Conservation (phyloP, 1,140 invertebrate species). For the Solenopsis invicta region DNA sequence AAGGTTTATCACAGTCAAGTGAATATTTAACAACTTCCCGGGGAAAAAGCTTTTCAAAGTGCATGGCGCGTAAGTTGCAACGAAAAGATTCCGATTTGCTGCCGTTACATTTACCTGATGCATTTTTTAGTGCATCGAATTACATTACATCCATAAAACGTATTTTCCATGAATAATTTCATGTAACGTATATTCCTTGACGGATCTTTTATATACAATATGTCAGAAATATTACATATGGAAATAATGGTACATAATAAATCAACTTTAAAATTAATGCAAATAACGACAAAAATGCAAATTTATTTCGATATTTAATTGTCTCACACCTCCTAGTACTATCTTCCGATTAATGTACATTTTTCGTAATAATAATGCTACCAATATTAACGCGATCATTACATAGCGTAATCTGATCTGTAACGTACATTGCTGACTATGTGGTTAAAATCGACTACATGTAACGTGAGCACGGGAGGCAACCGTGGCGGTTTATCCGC, state of each 20-base stretch:
- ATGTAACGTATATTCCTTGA: neutral
- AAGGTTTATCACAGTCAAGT: constrained; percentile 71
- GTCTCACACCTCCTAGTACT: neutral
- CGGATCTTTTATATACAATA: neutral
- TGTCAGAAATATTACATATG: neutral
- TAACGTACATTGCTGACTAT: neutral
- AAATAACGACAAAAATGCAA: neutral
- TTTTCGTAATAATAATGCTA: neutral
- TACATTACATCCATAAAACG: constrained; percentile 46
- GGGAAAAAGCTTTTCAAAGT: constrained; percentile 61
- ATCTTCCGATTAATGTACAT: constrained; percentile 1
- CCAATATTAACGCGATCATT: neutral
- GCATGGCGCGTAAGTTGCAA: constrained; percentile 34
- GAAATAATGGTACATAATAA: neutral
- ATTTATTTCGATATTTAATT: neutral
- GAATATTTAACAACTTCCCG: constrained; percentile 71
- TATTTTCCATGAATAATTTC: constrained; percentile 29
- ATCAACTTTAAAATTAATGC: neutral
- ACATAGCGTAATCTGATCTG: neutral
- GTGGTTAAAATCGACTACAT: neutral
- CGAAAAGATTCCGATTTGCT: constrained; percentile 62
- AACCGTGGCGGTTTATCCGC: constrained; percentile 29
- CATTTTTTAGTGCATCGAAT: constrained; percentile 47
- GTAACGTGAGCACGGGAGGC: constrained; percentile 1
- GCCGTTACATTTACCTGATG: constrained; percentile 48